Evolutionary conservation across 2,113 vertebrate genomes (phyloP).

Genomic region (Sciurus niger): DNA sequence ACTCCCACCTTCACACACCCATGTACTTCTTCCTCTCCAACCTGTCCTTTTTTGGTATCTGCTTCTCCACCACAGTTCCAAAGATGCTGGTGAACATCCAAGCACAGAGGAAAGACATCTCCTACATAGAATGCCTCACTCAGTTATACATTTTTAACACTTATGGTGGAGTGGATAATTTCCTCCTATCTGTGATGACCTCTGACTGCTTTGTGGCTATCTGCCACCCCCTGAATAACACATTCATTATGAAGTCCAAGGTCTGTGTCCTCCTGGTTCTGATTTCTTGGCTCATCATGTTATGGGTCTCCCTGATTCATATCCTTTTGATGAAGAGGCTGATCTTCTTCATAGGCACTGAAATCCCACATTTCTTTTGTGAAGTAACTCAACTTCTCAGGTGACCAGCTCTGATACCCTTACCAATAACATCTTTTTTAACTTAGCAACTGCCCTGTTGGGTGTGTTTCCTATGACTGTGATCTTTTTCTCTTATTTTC

Average conservation of each 20-base stretch:
- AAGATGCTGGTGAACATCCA: constrained; percentile 54
- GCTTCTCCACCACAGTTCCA: not conserved
- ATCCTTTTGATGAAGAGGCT: not conserved
- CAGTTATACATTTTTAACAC: constrained; percentile 47
- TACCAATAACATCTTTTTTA: constrained; percentile 14
- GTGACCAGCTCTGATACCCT: constrained; percentile 18
- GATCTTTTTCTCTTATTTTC: constrained; percentile 54
- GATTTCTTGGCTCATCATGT: not conserved
- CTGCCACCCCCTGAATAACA: constrained; percentile 49
- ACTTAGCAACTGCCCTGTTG: not conserved
- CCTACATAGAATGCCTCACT: not conserved
- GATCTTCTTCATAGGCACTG: not conserved
- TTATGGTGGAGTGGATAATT: constrained; percentile 54
- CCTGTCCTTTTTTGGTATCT: too few species aligned
- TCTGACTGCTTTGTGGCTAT: not conserved
- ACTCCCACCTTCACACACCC: too few species aligned
- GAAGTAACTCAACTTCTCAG: not conserved
- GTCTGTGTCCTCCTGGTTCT: not conserved
- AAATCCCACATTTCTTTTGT: constrained; percentile 58
- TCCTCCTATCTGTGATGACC: constrained; percentile 42
- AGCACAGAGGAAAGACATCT: constrained; percentile 27
- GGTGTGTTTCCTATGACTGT: not conserved
- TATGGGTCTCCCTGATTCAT: not conserved
- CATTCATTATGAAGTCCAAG: not conserved
- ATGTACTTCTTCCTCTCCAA: too few species aligned